Evolutionary conservation across 2,113 vertebrate genomes (phyloP).

Genomic region (Abramis brama): DNA sequence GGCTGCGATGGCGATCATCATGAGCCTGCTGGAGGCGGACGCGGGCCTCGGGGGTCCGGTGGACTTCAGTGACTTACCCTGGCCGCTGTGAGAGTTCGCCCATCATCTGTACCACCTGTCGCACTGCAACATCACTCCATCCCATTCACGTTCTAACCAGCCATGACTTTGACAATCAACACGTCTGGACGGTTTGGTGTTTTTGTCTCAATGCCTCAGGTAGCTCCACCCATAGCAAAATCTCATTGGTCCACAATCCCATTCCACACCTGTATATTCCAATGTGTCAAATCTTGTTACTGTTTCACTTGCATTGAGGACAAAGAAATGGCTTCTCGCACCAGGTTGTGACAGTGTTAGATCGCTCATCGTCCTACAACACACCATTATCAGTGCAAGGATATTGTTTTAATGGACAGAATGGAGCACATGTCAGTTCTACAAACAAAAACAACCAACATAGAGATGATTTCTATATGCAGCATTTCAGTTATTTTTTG

Average conservation of each 20-base stretch:
- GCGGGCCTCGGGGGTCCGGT: conserved; percentile 87
- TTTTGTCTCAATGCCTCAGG: background rate
- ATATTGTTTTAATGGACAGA: background rate
- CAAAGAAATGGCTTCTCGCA: background rate
- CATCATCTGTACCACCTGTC: background rate
- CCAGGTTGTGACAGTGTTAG: background rate
- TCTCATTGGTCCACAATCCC: background rate
- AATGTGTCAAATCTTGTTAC: background rate
- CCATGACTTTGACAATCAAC: background rate
- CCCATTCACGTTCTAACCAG: background rate
- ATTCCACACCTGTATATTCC: background rate
- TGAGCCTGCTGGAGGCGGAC: conserved; percentile 94
- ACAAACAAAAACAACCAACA: background rate
- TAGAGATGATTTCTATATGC: background rate
- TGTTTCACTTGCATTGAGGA: background rate
- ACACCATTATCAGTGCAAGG: background rate
- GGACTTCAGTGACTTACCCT: conserved; percentile 91
- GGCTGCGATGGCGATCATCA: conserved; percentile 94
- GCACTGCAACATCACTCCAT: background rate
- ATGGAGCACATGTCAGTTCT: background rate
- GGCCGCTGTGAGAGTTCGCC: conserved; percentile 73
- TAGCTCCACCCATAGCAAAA: background rate
- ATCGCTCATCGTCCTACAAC: background rate
- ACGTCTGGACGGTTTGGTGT: background rate
- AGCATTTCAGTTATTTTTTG: conserved; percentile 59